A percentile compares a stretch with the other conserved stretches of the same genome.
phyloP scores from a whole-genome alignment of 2,113 vertebrate genomes.

The Lathamus discolor region DNA sequence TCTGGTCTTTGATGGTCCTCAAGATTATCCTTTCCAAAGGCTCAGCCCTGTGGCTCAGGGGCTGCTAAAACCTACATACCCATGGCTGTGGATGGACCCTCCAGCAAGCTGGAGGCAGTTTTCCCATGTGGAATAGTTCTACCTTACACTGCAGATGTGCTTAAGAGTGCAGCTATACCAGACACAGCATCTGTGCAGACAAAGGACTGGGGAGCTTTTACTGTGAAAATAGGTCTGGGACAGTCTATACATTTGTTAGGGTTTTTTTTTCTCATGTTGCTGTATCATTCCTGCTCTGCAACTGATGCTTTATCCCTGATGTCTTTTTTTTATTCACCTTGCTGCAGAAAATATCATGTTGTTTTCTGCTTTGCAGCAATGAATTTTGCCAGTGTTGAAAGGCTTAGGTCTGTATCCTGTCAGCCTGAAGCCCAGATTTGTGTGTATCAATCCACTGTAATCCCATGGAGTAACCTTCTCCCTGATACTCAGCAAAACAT shows the following conservation, averaged over 20 bases:
- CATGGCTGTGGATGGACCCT: not conserved
- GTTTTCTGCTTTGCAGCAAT: not conserved
- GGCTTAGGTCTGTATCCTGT: not conserved
- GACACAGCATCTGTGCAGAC: not conserved
- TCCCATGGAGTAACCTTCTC: not conserved
- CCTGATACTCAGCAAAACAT: not conserved
- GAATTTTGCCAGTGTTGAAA: not conserved
- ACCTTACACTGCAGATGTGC: not conserved
- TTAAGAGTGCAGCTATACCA: not conserved
- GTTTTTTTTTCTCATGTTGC: not conserved
- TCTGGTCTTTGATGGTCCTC: not conserved
- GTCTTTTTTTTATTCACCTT: not conserved
- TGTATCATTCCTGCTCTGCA: not conserved
- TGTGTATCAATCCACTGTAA: not conserved
- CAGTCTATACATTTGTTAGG: no score
- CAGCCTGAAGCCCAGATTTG: not conserved
- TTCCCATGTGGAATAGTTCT: not conserved
- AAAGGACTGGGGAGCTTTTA: not conserved
- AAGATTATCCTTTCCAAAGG: not conserved
- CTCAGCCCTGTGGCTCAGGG: not conserved
- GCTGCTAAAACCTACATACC: not conserved
- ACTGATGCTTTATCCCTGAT: not conserved
- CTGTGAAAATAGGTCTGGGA: not conserved
- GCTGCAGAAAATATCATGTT: not conserved
- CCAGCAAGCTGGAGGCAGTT: not conserved